Percentiles rank a stretch among this genome's conserved stretches.
These are phyloP conservation scores for Lophura nycthemera DNA, from an alignment of 2,113 vertebrate species.

Conservation along the genomic window DNA sequence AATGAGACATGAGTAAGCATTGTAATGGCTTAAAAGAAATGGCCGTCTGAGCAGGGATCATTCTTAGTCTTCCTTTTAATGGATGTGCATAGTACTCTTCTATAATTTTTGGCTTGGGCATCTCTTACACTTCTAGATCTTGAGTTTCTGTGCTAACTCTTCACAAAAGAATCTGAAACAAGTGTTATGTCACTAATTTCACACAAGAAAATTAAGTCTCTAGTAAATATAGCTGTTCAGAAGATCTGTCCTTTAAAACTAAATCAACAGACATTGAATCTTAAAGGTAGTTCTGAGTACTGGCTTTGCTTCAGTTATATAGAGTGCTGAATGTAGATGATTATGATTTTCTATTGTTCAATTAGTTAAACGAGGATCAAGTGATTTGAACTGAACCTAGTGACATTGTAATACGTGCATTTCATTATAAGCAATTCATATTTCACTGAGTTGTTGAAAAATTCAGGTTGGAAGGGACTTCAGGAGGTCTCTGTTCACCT, in stretches of 20 bases:
- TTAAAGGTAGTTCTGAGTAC: neutral
- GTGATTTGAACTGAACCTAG: neutral
- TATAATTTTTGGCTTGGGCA: neutral
- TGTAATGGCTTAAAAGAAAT: neutral
- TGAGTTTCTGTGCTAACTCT: neutral
- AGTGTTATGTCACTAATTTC: neutral
- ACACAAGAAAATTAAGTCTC: neutral
- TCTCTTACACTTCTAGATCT: neutral
- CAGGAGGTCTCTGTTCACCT: neutral
- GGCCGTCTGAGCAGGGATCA: neutral
- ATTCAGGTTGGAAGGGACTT: neutral
- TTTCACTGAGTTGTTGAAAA: neutral
- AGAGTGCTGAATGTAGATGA: neutral
- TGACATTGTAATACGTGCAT: rapidly evolving
- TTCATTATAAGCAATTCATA: neutral
- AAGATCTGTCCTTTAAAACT: neutral
- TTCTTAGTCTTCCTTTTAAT: neutral
- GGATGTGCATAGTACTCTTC: neutral
- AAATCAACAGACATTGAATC: neutral
- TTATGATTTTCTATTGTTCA: neutral
- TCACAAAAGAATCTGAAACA: neutral
- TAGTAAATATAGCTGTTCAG: neutral
- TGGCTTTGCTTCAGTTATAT: rapidly evolving
- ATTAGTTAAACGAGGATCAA: neutral
- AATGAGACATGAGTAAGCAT: neutral